A percentile compares a stretch with the other conserved stretches of the same genome.
Conservation (phyloP, 2,113 vertebrate species). For the Pandion haliaetus region DNA sequence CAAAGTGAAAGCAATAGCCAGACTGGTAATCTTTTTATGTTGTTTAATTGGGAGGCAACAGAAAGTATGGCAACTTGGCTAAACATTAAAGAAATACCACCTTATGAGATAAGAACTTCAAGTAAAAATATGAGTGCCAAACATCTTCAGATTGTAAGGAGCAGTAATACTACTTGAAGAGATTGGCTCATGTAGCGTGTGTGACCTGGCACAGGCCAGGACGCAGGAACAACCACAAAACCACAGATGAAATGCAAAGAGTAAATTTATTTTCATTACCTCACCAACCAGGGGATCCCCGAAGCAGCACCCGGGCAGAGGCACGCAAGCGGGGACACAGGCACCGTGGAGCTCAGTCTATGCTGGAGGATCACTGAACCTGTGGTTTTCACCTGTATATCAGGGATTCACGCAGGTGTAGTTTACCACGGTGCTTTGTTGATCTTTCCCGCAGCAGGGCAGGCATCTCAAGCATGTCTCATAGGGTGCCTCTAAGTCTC, state of each 20-base stretch:
- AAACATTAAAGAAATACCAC: background rate
- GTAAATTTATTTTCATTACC: background rate
- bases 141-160: background rate
- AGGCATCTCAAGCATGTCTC: background rate
- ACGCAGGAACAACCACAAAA: background rate
- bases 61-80: background rate
- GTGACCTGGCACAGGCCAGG: background rate
- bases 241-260: background rate
- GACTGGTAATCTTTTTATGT: slow-evolving; percentile 63
- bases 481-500: background rate
- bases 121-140: background rate
- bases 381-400: background rate
- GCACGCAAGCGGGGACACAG: rapidly evolving
- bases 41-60: background rate
- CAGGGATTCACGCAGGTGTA: background rate
- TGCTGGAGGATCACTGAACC: background rate
- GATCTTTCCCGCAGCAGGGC: background rate
- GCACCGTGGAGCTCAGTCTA: rapidly evolving
- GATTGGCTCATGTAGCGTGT: background rate
- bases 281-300: rapidly evolving
- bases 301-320: background rate
- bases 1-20: slow-evolving; percentile 47
- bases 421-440: background rate
- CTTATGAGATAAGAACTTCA: background rate
- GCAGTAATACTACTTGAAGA: background rate